Evolutionary conservation across 2,888 invertebrate genomes (phyloP).

Genomic region (Serripes groenlandicus): DNA sequence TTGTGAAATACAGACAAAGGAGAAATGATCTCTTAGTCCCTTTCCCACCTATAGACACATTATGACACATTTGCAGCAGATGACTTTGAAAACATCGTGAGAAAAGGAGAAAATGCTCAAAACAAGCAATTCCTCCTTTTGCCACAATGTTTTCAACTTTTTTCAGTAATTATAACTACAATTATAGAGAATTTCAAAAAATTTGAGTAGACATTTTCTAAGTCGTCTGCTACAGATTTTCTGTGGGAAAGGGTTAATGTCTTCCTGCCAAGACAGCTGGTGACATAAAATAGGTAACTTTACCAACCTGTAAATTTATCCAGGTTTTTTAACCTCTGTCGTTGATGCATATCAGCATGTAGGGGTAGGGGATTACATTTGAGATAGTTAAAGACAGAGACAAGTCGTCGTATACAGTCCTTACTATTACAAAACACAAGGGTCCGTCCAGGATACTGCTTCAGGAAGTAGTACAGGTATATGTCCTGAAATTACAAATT

Average conservation of each 20-base stretch:
- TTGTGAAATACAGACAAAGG: too few species aligned
- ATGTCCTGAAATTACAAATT: conserved; percentile 93
- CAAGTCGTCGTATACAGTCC: conserved; percentile 94
- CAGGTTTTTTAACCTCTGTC: conserved; percentile 96
- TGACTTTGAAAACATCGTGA: neutral
- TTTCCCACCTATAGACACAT: too few species aligned
- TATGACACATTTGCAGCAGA: too few species aligned
- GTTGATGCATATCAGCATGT: conserved; percentile 94
- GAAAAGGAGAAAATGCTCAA: neutral
- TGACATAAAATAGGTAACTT: too few species aligned
- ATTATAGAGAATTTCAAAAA: too few species aligned
- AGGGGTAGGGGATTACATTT: conserved; percentile 87
- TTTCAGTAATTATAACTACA: too few species aligned
- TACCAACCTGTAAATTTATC: conserved; percentile 90
- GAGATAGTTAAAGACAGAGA: conserved; percentile 87
- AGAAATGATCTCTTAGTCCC: too few species aligned
- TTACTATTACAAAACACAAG: conserved; percentile 94
- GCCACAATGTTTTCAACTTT: neutral
- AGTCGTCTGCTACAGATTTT: too few species aligned
- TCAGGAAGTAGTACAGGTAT: conserved; percentile 93
- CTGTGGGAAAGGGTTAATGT: too few species aligned
- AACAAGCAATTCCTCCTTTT: neutral
- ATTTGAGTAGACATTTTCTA: too few species aligned
- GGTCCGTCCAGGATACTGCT: conserved; percentile 96
- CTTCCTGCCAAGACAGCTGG: too few species aligned